Evolutionary conservation across 1,140 invertebrate genomes (phyloP).

Genomic region (Planococcus citri): DNA sequence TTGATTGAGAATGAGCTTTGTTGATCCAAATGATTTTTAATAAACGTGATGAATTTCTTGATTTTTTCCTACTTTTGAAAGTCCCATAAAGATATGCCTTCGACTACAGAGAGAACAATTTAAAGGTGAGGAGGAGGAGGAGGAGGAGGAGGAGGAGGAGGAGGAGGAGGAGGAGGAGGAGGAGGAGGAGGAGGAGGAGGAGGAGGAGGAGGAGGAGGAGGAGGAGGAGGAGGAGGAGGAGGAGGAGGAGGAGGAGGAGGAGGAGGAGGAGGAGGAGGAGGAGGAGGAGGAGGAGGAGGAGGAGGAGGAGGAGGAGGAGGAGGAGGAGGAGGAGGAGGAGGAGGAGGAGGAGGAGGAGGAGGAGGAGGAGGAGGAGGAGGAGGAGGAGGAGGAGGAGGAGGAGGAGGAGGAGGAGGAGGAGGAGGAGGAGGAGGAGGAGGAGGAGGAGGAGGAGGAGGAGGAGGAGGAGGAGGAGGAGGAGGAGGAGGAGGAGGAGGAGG

Average conservation of each 20-base stretch:
- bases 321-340: slow-evolving; percentile 34
- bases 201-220: neutral
- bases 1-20: too few species aligned
- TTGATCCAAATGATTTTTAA: too few species aligned
- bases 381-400: too few species aligned
- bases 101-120: neutral
- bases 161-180: slow-evolving; percentile 8
- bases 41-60: too few species aligned
- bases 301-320: slow-evolving; percentile 33
- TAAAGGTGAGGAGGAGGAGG: neutral
- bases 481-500: slow-evolving; percentile 34
- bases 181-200: slow-evolving; percentile 1
- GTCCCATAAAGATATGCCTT: too few species aligned
- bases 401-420: too few species aligned
- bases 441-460: too few species aligned
- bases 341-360: too few species aligned
- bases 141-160: slow-evolving; percentile 32
- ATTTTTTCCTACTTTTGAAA: too few species aligned
- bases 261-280: neutral
- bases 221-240: neutral
- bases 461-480: too few species aligned
- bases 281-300: neutral
- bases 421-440: too few species aligned
- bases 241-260: neutral
- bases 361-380: too few species aligned